These are phyloP conservation scores for Samia ricini DNA, from an alignment of 1,140 invertebrate genomes.

Conservation along the genomic window DNA sequence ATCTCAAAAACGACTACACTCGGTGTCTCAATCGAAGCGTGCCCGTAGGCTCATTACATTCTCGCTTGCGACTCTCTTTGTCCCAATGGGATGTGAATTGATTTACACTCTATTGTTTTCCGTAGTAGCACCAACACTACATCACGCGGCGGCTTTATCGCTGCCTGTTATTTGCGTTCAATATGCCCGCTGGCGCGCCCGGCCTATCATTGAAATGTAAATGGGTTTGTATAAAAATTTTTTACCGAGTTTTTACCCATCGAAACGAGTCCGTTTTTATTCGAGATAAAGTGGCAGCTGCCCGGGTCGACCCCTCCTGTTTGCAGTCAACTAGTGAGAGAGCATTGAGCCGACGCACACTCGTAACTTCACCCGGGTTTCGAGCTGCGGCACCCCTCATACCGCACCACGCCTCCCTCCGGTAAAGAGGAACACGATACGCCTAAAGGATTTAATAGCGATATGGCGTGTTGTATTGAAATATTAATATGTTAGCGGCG, in stretches of 20 bases:
- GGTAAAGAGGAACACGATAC: constrained; percentile 39
- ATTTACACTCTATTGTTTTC: constrained; percentile 62
- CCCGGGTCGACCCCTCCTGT: constrained; percentile 43
- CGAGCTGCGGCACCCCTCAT: constrained; percentile 32
- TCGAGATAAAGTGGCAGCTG: constrained; percentile 61
- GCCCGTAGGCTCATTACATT: constrained; percentile 49
- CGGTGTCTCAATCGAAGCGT: constrained; percentile 50
- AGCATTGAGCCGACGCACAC: constrained; percentile 32
- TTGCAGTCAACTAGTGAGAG: constrained; percentile 43
- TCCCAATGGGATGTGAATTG: constrained; percentile 49
- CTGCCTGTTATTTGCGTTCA: constrained; percentile 38
- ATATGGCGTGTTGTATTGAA: constrained; percentile 58
- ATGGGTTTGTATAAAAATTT: constrained; percentile 43
- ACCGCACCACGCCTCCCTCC: constrained; percentile 36
- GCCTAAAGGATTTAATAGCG: constrained; percentile 66
- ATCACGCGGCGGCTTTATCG: constrained; percentile 25
- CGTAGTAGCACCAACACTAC: constrained; percentile 3
- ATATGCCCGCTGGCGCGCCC: constrained; percentile 30
- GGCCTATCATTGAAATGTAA: constrained; percentile 57
- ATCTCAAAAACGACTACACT: constrained; percentile 44
- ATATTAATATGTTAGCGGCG: constrained; percentile 64
- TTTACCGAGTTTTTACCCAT: constrained; percentile 27
- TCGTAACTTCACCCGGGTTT: constrained; percentile 32
- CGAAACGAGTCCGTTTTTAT: constrained; percentile 34
- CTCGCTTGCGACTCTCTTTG: constrained; percentile 44